Percentiles rank a stretch among this genome's conserved stretches.
Conservation (phyloP, 2,113 vertebrate species). For the Cyanistes caeruleus region DNA sequence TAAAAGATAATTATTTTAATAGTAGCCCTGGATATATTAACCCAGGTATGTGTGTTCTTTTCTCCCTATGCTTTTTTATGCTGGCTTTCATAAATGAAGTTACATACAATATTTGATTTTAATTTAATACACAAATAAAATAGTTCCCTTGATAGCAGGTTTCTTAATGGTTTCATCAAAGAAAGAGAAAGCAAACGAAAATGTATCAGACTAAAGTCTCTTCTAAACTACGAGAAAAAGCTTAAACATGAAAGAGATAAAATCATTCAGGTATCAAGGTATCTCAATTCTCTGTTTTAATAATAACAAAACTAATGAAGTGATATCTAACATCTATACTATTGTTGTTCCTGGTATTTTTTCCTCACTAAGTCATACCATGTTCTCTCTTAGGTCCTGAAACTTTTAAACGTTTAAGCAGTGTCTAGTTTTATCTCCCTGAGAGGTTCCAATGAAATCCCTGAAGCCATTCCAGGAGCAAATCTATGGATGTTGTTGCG, state of each 20-base stretch:
- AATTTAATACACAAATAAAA: not conserved
- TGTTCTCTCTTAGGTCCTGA: not conserved
- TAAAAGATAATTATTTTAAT: not conserved
- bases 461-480: not conserved
- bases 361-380: not conserved
- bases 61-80: not conserved
- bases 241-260: not conserved
- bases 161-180: not conserved
- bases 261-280: not conserved
- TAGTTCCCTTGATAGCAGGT: not conserved
- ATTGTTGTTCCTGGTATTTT: not conserved
- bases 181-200: not conserved
- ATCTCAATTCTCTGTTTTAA: not conserved
- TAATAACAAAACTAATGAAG: not conserved
- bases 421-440: not conserved
- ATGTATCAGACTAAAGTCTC: not conserved
- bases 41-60: not conserved
- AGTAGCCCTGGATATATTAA: not conserved
- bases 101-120: not conserved
- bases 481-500: not conserved
- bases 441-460: not conserved
- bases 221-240: not conserved
- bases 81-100: not conserved
- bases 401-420: not conserved
- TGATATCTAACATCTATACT: not conserved